Percentiles rank a stretch among this genome's conserved stretches.
Evolutionary conservation across 2,888 invertebrate species (phyloP).

Genomic region (Hypena proboscidalis): DNA sequence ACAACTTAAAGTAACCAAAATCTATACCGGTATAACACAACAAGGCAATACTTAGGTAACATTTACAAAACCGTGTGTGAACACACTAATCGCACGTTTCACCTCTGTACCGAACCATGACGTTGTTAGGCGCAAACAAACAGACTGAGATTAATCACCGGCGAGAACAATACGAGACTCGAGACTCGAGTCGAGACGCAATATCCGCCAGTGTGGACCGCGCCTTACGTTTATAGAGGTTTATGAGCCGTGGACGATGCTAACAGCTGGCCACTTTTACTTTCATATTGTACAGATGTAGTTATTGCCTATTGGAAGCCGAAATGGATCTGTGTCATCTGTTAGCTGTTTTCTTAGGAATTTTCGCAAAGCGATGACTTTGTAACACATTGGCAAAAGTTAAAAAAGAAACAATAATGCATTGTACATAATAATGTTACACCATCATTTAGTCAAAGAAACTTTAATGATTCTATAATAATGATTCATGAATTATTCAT

Average conservation of each 20-base stretch:
- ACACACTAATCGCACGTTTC: conserved; percentile 39
- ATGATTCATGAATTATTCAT: no score
- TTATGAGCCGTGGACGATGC: conserved; percentile 51
- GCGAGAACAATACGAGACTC: conserved; percentile 64
- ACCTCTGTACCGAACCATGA: conserved; percentile 41
- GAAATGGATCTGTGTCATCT: conserved; percentile 34
- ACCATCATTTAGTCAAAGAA: no score
- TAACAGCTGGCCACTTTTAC: conserved; percentile 46
- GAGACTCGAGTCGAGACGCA: no score
- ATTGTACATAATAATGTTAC: no score
- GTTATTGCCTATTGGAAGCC: conserved; percentile 13
- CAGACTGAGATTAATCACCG: conserved; percentile 54
- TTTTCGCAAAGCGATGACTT: no score
- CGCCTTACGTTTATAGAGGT: conserved; percentile 45
- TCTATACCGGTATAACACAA: not conserved
- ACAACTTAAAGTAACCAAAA: no score
- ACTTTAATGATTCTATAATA: no score
- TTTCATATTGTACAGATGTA: conserved; percentile 29
- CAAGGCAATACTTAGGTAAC: not conserved
- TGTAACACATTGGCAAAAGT: no score
- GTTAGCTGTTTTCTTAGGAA: conserved; percentile 20
- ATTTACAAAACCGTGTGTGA: conserved; percentile 12
- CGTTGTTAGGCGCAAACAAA: conserved; percentile 47
- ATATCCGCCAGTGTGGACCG: conserved; percentile 61
- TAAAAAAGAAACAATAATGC: no score